Evolutionary conservation across 2,797 vertebrate species (phyloP).

Genomic region (Phylloscopus collybita): DNA sequence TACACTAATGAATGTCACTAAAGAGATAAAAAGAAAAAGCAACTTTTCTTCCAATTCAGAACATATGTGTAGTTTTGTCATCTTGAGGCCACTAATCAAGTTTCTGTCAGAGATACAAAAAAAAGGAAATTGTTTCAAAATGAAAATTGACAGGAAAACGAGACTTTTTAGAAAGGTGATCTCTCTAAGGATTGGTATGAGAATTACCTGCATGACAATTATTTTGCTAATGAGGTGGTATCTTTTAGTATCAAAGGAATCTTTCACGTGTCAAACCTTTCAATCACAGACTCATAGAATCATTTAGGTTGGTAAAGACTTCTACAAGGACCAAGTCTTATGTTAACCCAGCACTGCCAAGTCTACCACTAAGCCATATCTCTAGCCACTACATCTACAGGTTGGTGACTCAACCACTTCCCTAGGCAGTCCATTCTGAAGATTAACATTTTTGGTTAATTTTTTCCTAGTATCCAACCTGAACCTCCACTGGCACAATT

Average conservation of each 20-base stretch:
- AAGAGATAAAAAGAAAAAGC: neutral
- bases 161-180: neutral
- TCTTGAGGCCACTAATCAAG: neutral
- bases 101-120: neutral
- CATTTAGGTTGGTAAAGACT: neutral
- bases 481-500: neutral
- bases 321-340: neutral
- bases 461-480: neutral
- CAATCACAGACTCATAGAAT: neutral
- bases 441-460: rapidly evolving
- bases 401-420: neutral
- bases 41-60: neutral
- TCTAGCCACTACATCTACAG: neutral
- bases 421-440: neutral
- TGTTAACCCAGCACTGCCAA: neutral
- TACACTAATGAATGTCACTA: constrained; percentile 16
- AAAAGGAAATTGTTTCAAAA: constrained; percentile 1
- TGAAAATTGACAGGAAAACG: neutral
- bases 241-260: neutral
- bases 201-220: neutral
- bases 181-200: neutral
- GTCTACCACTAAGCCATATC: neutral
- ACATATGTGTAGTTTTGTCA: neutral
- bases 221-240: neutral
- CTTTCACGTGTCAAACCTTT: neutral